Conservation (phyloP, 2,888 invertebrate genomes). For the Flabesymbios commensalis region DNA sequence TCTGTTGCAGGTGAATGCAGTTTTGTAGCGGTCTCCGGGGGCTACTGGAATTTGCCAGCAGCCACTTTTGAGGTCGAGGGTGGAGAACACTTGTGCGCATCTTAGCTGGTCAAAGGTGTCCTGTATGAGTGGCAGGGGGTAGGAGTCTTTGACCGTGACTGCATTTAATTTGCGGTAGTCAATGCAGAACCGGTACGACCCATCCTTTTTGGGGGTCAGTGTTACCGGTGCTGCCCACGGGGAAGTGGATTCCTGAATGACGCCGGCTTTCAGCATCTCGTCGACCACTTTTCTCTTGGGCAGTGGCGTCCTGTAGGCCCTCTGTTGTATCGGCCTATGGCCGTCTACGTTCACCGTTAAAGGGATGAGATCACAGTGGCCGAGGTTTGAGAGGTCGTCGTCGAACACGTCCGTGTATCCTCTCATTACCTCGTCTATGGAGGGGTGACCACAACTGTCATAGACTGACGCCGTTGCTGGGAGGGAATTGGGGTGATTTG, state of each 20-base stretch:
- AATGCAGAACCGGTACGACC: conserved; percentile 17
- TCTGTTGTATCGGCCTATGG: neutral
- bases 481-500: too few relatives aligned
- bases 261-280: neutral
- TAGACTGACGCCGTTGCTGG: too few relatives aligned
- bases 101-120: conserved; percentile 25
- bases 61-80: conserved; percentile 22
- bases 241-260: too few relatives aligned
- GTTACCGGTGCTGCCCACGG: too few relatives aligned
- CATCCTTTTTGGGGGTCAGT: neutral
- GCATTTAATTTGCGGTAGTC: conserved; percentile 18
- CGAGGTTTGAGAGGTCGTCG: too few relatives aligned
- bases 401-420: too few relatives aligned
- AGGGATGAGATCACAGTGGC: too few relatives aligned
- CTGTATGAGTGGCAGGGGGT: conserved; percentile 24
- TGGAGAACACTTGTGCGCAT: conserved; percentile 13
- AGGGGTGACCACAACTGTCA: too few relatives aligned
- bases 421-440: too few relatives aligned
- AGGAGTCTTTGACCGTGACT: conserved; percentile 1
- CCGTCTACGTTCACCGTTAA: too few relatives aligned
- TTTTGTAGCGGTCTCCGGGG: too few relatives aligned
- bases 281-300: neutral
- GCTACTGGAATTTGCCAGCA: conserved; percentile 24
- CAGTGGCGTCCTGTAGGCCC: neutral
- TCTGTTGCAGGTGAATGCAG: conserved; percentile 17